Percentiles rank a stretch among this genome's conserved stretches.
phyloP scores from a whole-genome alignment of 2,113 vertebrate genomes.

The Eretmochelys imbricata region DNA sequence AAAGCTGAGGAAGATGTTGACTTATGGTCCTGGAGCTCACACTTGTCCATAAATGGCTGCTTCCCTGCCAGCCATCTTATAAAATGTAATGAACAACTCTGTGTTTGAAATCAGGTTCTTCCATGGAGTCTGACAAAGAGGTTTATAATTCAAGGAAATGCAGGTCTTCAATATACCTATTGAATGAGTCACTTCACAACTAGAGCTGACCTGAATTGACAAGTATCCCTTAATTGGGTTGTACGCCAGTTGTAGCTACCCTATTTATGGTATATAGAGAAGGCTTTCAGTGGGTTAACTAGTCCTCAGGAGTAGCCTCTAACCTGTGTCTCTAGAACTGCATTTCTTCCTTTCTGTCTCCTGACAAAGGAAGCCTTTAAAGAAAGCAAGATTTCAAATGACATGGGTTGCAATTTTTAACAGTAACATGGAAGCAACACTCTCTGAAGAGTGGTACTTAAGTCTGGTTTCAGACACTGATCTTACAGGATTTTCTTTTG shows the following conservation, averaged over 20 bases:
- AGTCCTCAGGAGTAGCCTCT: background rate
- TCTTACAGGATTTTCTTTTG: background rate
- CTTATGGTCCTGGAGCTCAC: background rate
- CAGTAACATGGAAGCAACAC: background rate
- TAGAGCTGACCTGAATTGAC: background rate
- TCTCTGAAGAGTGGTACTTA: background rate
- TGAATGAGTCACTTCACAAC: background rate
- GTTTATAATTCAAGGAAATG: background rate
- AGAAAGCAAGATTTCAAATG: background rate
- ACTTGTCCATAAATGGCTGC: background rate
- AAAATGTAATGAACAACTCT: background rate
- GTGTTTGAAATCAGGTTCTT: too few relatives aligned
- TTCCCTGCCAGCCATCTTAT: background rate
- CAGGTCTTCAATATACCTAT: background rate
- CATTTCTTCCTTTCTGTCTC: background rate
- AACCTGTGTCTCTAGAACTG: background rate
- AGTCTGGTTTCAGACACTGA: background rate
- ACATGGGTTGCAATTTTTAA: background rate
- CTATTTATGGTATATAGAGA: background rate
- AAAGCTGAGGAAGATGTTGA: background rate
- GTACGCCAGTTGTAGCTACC: background rate
- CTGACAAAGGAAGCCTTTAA: background rate
- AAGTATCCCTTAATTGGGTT: background rate
- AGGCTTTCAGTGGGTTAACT: background rate
- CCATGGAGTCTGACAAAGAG: background rate